phyloP scores from a whole-genome alignment of 2,888 invertebrate genomes.

The Drosophila meridionalis region DNA sequence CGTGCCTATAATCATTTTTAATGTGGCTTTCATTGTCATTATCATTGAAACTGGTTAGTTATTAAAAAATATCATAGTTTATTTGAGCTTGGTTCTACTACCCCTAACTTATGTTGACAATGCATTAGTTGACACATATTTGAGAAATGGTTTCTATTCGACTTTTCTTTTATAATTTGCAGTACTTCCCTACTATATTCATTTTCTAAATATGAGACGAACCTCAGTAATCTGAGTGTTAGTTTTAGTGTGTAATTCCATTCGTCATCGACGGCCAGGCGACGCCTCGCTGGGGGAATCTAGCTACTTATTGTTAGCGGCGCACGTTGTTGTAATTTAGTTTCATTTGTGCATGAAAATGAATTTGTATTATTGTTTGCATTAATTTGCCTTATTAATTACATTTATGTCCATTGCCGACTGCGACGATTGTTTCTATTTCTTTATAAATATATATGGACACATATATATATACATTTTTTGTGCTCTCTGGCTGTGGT shows the following conservation, averaged over 20 bases:
- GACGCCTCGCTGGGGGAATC: not conserved
- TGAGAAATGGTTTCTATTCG: not conserved
- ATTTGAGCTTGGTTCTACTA: too few relatives aligned
- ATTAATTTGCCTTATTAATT: slow-evolving; percentile 81
- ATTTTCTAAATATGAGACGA: not conserved
- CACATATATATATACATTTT: slow-evolving; percentile 3
- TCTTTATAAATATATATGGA: slow-evolving; percentile 3
- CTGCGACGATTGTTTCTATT: slow-evolving; percentile 60
- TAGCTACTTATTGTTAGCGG: slow-evolving; percentile 17
- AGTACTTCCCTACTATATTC: not conserved
- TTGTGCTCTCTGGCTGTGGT: slow-evolving; percentile 1
- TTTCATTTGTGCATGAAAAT: slow-evolving; percentile 79
- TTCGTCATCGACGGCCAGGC: not conserved
- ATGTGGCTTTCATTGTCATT: not conserved
- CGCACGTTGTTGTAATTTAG: slow-evolving; percentile 75
- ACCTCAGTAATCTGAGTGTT: too few relatives aligned
- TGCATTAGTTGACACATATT: too few relatives aligned
- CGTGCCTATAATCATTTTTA: not conserved
- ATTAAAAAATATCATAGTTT: too few relatives aligned
- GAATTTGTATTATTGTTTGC: slow-evolving; percentile 81
- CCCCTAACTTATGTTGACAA: too few relatives aligned
- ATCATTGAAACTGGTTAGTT: too few relatives aligned
- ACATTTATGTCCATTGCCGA: slow-evolving; percentile 69
- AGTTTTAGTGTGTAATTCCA: not conserved
- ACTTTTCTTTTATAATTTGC: not conserved